phyloP scores from a whole-genome alignment of 1,140 invertebrate genomes.

The Tribolium madens region DNA sequence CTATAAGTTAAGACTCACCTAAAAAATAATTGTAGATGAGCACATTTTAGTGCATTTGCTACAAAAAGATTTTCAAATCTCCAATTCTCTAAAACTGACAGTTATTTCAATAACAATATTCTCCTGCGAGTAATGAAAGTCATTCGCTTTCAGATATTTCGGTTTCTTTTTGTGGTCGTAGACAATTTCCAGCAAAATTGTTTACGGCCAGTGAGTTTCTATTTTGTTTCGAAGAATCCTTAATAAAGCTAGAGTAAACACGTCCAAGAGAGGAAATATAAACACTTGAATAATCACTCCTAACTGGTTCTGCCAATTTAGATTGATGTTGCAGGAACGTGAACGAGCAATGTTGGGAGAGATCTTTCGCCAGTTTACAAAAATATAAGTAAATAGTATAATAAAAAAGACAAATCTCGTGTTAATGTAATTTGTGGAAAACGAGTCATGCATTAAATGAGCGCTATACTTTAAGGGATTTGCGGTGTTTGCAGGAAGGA shows the following conservation, averaged over 20 bases:
- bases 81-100: no score
- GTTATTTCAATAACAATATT: no score
- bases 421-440: background rate
- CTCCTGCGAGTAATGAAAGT: background rate
- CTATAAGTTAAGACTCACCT: no score
- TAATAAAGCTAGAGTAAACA: slow-evolving; percentile 32
- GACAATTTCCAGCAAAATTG: slow-evolving; percentile 22
- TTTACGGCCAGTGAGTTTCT: slow-evolving; percentile 29
- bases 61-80: no score
- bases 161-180: slow-evolving; percentile 6
- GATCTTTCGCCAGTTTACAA: background rate
- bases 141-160: background rate
- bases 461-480: background rate
- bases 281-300: slow-evolving; percentile 37
- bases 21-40: no score
- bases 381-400: background rate
- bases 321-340: slow-evolving; percentile 23
- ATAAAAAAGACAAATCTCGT: background rate
- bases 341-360: background rate
- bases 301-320: slow-evolving; percentile 35
- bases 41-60: no score
- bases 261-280: slow-evolving; percentile 21
- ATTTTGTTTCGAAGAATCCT: slow-evolving; percentile 33
- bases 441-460: background rate
- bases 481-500: slow-evolving; percentile 4